Evolutionary conservation across 2,797 vertebrate genomes (phyloP).

Genomic region (Chiroxiphia lanceolata): DNA sequence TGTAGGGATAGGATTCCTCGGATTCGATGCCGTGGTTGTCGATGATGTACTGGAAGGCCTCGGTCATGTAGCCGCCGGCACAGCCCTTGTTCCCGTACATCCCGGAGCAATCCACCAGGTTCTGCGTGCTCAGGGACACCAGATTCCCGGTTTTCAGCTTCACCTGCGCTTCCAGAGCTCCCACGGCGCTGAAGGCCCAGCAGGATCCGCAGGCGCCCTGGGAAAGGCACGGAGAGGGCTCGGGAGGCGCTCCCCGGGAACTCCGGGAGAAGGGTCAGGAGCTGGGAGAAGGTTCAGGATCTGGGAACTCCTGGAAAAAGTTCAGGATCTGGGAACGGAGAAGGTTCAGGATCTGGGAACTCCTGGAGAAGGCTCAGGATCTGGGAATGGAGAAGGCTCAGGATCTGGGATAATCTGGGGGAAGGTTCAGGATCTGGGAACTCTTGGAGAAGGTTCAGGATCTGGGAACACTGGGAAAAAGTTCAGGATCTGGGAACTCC

Average conservation of each 20-base stretch:
- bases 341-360: background rate
- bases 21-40: constrained; percentile 89
- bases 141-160: constrained; percentile 82
- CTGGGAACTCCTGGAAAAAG: too few species aligned
- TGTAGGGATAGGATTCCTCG: constrained; percentile 84
- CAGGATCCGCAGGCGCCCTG: constrained; percentile 85
- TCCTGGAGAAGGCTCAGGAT: too few species aligned
- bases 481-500: too few species aligned
- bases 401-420: too few species aligned
- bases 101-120: constrained; percentile 87
- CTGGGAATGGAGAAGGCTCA: too few species aligned
- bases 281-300: too few species aligned
- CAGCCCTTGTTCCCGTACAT: constrained; percentile 85
- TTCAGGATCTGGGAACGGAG: too few species aligned
- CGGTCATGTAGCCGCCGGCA: constrained; percentile 77
- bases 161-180: constrained; percentile 87
- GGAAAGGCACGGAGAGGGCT: accelerated
- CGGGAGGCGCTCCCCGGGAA: background rate
- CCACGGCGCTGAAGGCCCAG: constrained; percentile 91
- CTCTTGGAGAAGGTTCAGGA: too few species aligned
- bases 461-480: too few species aligned
- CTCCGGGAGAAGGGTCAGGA: too few species aligned
- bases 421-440: too few species aligned
- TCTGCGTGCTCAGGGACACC: constrained; percentile 87
- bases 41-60: constrained; percentile 86